phyloP scores from a whole-genome alignment of 2,888 invertebrate genomes.

The Chaitophorus viminalis region DNA sequence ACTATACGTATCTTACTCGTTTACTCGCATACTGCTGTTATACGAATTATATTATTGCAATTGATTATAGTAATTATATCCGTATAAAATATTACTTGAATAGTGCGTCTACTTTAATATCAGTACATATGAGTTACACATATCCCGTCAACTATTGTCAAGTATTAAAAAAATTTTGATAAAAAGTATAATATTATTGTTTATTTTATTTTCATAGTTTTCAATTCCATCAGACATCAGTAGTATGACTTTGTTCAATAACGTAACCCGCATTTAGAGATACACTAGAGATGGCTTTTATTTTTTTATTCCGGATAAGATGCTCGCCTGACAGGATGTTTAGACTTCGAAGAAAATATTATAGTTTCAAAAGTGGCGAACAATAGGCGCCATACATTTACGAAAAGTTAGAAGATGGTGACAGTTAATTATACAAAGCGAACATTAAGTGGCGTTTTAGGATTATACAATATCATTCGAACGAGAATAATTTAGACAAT shows the following conservation, averaged over 20 bases:
- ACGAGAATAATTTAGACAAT: not conserved
- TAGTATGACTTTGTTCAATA: too few relatives aligned
- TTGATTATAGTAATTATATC: not conserved
- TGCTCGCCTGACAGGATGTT: not conserved
- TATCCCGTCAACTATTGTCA: not conserved
- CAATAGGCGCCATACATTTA: not conserved
- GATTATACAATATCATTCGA: not conserved
- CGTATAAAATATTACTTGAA: too few relatives aligned
- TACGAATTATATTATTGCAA: not conserved
- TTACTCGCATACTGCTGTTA: not conserved
- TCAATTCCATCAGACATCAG: too few relatives aligned
- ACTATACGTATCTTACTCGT: not conserved
- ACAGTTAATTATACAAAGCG: not conserved
- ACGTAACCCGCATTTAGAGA: too few relatives aligned
- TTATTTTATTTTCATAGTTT: too few relatives aligned
- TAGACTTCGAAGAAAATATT: not conserved
- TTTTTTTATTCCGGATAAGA: not conserved
- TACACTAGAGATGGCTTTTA: too few relatives aligned
- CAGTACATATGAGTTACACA: not conserved
- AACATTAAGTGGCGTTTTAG: not conserved
- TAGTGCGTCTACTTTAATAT: too few relatives aligned
- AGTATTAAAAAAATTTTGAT: not conserved
- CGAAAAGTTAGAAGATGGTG: not conserved
- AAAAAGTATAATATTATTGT: too few relatives aligned
- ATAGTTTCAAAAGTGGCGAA: not conserved